Conservation (phyloP, 2,888 invertebrate genomes). For the Drosophila algonquin region DNA sequence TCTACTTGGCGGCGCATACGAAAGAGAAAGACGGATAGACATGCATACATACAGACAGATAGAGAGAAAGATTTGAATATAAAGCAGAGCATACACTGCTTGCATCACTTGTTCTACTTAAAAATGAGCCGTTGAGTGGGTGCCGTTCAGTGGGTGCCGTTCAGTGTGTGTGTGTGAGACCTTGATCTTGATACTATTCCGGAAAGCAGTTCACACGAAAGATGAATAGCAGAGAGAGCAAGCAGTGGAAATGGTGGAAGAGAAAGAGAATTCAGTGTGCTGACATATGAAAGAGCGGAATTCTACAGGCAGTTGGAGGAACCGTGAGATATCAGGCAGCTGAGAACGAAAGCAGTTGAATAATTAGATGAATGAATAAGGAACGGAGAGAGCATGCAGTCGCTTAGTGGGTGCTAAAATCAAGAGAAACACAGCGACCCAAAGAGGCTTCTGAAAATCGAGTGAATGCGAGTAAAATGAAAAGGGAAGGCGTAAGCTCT, state of each 20-base stretch:
- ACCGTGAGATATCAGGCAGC: background rate
- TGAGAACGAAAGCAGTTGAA: too few relatives aligned
- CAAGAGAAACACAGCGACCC: too few relatives aligned
- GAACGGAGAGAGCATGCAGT: too few relatives aligned
- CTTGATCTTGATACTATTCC: conserved; percentile 34
- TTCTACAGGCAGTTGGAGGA: background rate
- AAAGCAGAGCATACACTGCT: conserved; percentile 9
- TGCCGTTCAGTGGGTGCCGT: background rate
- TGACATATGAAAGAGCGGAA: background rate
- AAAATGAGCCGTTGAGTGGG: conserved; percentile 27
- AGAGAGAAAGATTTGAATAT: conserved; percentile 25
- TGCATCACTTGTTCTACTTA: conserved; percentile 41
- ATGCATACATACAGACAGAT: background rate
- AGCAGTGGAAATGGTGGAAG: background rate
- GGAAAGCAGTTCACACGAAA: background rate
- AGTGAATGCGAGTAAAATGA: too few relatives aligned
- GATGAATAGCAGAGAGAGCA: background rate
- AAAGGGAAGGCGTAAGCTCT: too few relatives aligned
- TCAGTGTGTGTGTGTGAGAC: conserved; percentile 20
- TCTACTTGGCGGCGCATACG: conserved; percentile 16
- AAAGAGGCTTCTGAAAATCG: too few relatives aligned
- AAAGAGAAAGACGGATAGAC: background rate
- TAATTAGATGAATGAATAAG: too few relatives aligned
- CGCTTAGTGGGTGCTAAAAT: too few relatives aligned
- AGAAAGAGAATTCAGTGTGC: too few relatives aligned